Conservation (phyloP, 2,888 invertebrate genomes). For the Elysia crispata region DNA sequence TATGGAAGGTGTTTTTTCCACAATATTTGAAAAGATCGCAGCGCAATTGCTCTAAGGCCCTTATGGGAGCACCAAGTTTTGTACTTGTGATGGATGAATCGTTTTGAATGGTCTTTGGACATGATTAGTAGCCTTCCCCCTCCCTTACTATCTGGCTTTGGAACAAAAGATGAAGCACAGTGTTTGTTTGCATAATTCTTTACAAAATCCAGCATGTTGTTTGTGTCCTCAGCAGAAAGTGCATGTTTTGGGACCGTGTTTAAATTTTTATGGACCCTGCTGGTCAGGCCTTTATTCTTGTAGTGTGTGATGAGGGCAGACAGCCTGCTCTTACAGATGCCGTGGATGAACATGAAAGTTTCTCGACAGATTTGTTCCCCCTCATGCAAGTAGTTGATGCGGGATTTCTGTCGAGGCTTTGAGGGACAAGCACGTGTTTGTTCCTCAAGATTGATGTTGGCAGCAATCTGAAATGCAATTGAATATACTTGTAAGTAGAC, state of each 20-base stretch:
- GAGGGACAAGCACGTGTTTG: slow-evolving; percentile 9
- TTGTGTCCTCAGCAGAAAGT: slow-evolving; percentile 20
- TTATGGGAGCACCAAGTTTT: slow-evolving; percentile 28
- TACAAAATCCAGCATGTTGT: slow-evolving; percentile 33
- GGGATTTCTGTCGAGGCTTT: too few relatives aligned
- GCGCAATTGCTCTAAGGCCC: slow-evolving; percentile 27
- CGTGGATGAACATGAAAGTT: slow-evolving; percentile 43
- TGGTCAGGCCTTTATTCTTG: slow-evolving; percentile 36
- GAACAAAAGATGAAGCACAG: slow-evolving; percentile 28
- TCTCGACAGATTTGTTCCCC: slow-evolving; percentile 33
- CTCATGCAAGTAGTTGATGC: slow-evolving; percentile 37
- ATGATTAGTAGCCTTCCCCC: slow-evolving; percentile 32
- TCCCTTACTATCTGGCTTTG: slow-evolving; percentile 27
- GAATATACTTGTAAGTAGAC: too few relatives aligned
- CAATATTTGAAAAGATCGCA: too few relatives aligned
- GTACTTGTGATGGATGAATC: slow-evolving; percentile 36
- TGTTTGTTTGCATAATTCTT: slow-evolving; percentile 37
- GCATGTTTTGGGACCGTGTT: slow-evolving; percentile 39
- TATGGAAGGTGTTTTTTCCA: slow-evolving; percentile 37
- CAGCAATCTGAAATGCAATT: too few relatives aligned
- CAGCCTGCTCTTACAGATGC: slow-evolving; percentile 42
- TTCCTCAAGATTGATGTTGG: slow-evolving; percentile 38
- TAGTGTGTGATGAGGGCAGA: slow-evolving; percentile 42
- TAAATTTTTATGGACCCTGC: slow-evolving; percentile 32
- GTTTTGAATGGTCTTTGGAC: slow-evolving; percentile 32